Evolutionary conservation across 2,797 vertebrate genomes (phyloP).

Genomic region (Rhynchotus rufescens): DNA sequence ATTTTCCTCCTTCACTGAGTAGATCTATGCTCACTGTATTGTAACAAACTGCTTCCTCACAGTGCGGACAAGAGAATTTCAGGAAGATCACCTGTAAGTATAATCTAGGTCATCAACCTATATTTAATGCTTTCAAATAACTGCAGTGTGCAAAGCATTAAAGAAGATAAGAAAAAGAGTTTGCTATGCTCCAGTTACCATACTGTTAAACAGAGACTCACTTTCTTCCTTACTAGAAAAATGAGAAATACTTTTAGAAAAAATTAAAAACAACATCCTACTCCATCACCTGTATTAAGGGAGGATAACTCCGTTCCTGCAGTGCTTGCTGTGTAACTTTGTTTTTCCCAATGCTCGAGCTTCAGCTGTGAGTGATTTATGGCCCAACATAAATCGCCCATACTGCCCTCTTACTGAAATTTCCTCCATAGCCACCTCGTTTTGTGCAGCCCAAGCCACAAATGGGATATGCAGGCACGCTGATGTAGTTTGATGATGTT

Average conservation of each 20-base stretch:
- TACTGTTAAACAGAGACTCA: background rate
- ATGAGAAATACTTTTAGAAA: background rate
- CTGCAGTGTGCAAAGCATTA: background rate
- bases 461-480: background rate
- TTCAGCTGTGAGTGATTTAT: background rate
- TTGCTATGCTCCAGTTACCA: background rate
- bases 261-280: background rate
- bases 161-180: background rate
- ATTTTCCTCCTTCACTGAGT: conserved; percentile 16
- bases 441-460: background rate
- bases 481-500: background rate
- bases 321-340: background rate
- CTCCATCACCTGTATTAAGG: background rate
- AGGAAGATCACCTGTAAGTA: background rate
- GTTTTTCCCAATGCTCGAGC: background rate
- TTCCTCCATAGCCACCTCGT: background rate
- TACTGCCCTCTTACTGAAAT: background rate
- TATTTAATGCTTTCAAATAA: background rate
- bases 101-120: background rate
- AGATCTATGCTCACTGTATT: background rate
- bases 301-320: background rate
- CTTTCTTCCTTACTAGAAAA: background rate
- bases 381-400: background rate
- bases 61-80: background rate
- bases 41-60: background rate